These are phyloP conservation scores for Diorhabda sublineata DNA, from an alignment of 1,140 invertebrate genomes.

Conservation along the genomic window DNA sequence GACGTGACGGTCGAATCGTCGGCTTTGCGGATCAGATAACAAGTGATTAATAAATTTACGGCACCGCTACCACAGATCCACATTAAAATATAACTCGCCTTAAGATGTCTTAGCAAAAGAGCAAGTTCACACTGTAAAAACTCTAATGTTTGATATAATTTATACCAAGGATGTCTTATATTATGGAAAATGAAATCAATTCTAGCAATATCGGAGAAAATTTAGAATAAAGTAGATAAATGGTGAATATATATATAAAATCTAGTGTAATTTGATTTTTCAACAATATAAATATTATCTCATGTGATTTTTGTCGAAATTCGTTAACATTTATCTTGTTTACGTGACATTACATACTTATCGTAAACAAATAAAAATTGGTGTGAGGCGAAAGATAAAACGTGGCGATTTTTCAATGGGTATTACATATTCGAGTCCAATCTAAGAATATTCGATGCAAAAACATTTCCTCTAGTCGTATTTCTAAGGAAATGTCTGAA, in stretches of 20 bases:
- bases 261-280: too few species aligned
- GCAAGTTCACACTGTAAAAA: too few species aligned
- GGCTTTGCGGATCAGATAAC: not conserved
- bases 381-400: not conserved
- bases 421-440: not conserved
- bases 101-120: not conserved
- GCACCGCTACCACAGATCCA: not conserved
- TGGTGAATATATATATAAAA: too few species aligned
- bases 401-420: not conserved
- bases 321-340: not conserved
- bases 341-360: not conserved
- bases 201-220: too few species aligned
- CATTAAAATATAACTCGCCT: not conserved
- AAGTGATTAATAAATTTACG: slow-evolving; percentile 1
- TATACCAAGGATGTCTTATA: too few species aligned
- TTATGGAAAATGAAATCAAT: too few species aligned
- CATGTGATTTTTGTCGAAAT: too few species aligned
- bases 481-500: slow-evolving; percentile 7
- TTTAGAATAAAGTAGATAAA: too few species aligned
- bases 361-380: not conserved
- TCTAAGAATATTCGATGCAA: slow-evolving; percentile 10
- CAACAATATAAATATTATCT: too few species aligned
- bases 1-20: slow-evolving; percentile 1
- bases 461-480: slow-evolving; percentile 13
- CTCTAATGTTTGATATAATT: too few species aligned